Conservation (phyloP, 1,140 invertebrate species). For the Dinothrombium tinctorium region DNA sequence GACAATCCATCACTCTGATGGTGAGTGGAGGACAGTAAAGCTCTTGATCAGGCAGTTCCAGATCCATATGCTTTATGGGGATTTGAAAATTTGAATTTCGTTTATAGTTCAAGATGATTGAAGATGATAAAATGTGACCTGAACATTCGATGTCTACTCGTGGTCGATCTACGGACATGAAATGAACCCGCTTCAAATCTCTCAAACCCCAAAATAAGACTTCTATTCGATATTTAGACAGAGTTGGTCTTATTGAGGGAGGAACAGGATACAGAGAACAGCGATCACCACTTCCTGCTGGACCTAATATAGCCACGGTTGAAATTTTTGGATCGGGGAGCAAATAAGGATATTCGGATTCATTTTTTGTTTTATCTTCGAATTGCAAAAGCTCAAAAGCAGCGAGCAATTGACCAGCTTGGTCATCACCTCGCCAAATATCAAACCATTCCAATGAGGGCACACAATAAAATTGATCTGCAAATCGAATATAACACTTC, state of each 20-base stretch:
- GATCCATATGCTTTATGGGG: constrained; percentile 54
- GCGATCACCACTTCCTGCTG: constrained; percentile 26
- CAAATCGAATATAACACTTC: constrained; percentile 38
- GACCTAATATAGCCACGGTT: no score
- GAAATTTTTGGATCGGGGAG: constrained; percentile 25
- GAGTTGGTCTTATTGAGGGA: constrained; percentile 47
- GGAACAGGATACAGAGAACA: constrained; percentile 49
- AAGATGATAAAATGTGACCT: constrained; percentile 53
- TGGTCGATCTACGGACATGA: constrained; percentile 56
- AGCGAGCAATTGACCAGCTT: constrained; percentile 58
- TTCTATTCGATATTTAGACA: constrained; percentile 52
- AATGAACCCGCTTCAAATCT: constrained; percentile 55
- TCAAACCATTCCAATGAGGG: constrained; percentile 59
- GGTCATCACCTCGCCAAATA: constrained; percentile 43
- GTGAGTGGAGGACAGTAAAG: constrained; percentile 64
- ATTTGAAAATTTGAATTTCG: constrained; percentile 67
- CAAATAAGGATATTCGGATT: constrained; percentile 12
- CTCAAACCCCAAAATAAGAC: constrained; percentile 69
- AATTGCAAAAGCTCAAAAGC: constrained; percentile 52
- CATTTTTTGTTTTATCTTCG: constrained; percentile 8
- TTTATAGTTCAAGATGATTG: constrained; percentile 52
- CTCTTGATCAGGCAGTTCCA: constrained; percentile 33
- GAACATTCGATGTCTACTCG: constrained; percentile 73
- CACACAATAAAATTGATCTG: constrained; percentile 35
- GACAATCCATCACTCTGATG: constrained; percentile 60